phyloP scores from a whole-genome alignment of 2,888 invertebrate genomes.

The Platycheirus albimanus region DNA sequence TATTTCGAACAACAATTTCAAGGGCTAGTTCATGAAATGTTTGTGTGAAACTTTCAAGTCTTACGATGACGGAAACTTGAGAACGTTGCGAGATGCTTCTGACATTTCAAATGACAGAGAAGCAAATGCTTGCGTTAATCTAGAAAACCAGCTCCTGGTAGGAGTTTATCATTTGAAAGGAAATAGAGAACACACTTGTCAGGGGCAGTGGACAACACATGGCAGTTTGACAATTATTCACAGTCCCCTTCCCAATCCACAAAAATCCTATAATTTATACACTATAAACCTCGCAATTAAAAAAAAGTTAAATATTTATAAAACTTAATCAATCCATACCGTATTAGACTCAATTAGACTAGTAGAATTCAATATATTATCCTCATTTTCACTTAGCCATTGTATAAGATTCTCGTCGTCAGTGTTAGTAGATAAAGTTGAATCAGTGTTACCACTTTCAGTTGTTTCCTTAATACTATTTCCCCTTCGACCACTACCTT shows the following conservation, averaged over 20 bases:
- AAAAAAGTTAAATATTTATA: not conserved
- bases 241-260: not conserved
- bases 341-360: conserved; percentile 79
- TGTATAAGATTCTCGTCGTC: conserved; percentile 62
- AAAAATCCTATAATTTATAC: conserved; percentile 2
- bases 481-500: conserved; percentile 26
- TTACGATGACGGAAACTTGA: too few relatives aligned
- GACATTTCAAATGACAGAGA: too few relatives aligned
- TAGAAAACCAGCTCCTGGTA: too few relatives aligned
- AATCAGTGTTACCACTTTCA: conserved; percentile 41
- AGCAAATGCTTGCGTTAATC: too few relatives aligned
- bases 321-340: conserved; percentile 61
- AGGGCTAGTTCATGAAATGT: too few relatives aligned
- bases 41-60: too few relatives aligned
- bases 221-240: too few relatives aligned
- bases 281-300: not conserved
- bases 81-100: too few relatives aligned
- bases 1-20: too few relatives aligned
- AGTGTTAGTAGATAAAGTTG: conserved; percentile 56
- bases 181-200: too few relatives aligned
- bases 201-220: too few relatives aligned
- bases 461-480: conserved; percentile 53
- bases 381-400: conserved; percentile 69
- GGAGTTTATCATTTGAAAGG: too few relatives aligned
- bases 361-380: conserved; percentile 73